Conservation (phyloP, 1,140 invertebrate species). For the Caenorhabditis remanei region DNA sequence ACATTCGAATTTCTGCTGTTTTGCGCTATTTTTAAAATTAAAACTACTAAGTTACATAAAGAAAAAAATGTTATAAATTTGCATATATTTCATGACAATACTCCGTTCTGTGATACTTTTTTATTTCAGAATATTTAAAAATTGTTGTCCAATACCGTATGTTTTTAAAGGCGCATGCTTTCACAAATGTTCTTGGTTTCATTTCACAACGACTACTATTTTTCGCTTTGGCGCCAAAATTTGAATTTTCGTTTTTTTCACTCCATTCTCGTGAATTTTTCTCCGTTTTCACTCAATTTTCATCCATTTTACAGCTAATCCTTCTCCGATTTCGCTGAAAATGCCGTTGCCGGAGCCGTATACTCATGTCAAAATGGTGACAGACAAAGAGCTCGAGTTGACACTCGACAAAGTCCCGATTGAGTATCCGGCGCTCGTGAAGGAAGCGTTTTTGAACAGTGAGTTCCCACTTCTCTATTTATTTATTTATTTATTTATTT, state of each 20-base stretch:
- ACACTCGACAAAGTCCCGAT: not conserved
- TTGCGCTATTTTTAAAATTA: no score
- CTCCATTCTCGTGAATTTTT: not conserved
- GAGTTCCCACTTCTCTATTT: no score
- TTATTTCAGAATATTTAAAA: not conserved
- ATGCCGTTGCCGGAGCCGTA: not conserved
- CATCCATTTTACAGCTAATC: not conserved
- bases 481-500: no score
- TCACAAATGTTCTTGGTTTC: not conserved
- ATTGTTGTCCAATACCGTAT: not conserved
- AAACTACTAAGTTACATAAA: no score
- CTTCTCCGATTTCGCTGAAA: not conserved
- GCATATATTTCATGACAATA: not conserved
- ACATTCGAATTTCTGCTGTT: no score
- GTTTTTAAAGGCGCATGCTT: not conserved
- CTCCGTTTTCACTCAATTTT: not conserved
- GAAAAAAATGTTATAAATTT: no score
- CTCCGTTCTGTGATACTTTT: not conserved
- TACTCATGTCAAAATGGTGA: not conserved
- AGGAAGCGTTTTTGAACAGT: conserved; percentile 19
- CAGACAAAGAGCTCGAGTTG: not conserved
- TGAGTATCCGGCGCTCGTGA: conserved; percentile 19
- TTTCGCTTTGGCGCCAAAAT: not conserved
- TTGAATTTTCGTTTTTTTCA: not conserved
- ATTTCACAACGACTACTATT: not conserved